Conservation (phyloP, 2,113 vertebrate genomes). For the Nyctibius bracteatus region DNA sequence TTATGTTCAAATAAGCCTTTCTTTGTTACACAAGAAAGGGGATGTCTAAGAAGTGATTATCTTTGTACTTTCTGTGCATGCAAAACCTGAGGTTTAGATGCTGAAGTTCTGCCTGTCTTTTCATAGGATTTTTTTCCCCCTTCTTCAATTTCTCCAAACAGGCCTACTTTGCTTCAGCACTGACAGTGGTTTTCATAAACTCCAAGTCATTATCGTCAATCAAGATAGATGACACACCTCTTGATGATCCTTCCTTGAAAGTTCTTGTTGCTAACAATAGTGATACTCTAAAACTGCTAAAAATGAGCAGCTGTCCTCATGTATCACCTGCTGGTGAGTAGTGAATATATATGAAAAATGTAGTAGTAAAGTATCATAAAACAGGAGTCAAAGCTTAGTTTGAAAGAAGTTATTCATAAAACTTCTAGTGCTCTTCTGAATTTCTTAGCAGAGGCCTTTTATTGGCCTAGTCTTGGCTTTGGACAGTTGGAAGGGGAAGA, state of each 20-base stretch:
- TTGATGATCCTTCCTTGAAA: constrained; percentile 84
- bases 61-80: neutral
- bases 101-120: neutral
- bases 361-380: neutral
- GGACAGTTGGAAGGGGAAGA: neutral
- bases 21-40: neutral
- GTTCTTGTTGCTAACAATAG: constrained; percentile 85
- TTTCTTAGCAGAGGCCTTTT: neutral
- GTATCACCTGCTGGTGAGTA: constrained; percentile 82
- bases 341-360: neutral
- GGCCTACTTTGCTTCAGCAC: constrained; percentile 82
- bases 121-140: neutral
- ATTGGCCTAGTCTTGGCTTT: neutral
- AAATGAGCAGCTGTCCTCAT: constrained; percentile 86
- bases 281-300: constrained; percentile 78
- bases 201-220: constrained; percentile 83
- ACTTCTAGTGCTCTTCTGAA: neutral
- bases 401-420: neutral
- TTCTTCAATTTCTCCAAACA: constrained; percentile 26
- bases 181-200: constrained; percentile 85
- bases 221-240: constrained; percentile 82
- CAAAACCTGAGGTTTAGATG: neutral
- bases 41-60: neutral
- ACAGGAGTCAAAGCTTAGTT: neutral
- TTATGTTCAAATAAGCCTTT: neutral